Evolutionary conservation across 2,888 invertebrate genomes (phyloP).

Genomic region (Drosophila rubida): DNA sequence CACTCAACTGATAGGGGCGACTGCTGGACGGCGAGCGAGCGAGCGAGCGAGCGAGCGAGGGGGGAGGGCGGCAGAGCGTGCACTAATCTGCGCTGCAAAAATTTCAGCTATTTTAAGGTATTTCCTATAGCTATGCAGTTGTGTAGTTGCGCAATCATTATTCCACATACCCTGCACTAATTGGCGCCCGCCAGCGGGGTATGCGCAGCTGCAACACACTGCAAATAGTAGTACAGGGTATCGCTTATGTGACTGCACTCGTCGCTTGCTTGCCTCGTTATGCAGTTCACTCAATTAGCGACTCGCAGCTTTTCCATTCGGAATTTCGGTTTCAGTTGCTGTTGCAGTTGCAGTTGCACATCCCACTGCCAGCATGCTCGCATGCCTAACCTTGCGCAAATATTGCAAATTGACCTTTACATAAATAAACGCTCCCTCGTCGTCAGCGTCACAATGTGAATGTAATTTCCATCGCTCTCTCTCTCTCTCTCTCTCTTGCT

Average conservation of each 20-base stretch:
- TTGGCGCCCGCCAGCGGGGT: not conserved
- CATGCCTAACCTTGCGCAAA: conserved; percentile 75
- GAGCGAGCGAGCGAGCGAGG: too few species aligned
- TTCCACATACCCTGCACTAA: conserved; percentile 3
- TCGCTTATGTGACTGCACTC: not conserved
- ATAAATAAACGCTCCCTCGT: conserved; percentile 61
- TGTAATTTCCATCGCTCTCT: conserved; percentile 16
- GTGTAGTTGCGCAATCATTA: conserved; percentile 11
- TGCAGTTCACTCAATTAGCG: conserved; percentile 25
- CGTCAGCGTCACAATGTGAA: conserved; percentile 48
- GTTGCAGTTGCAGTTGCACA: conserved; percentile 15
- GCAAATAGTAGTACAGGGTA: too few species aligned
- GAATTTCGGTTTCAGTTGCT: conserved; percentile 5
- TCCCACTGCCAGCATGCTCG: conserved; percentile 11
- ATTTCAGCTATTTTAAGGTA: conserved; percentile 38
- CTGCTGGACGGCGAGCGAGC: too few species aligned
- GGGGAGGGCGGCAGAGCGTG: conserved; percentile 6
- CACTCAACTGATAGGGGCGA: not conserved
- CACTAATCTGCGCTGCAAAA: conserved; percentile 35
- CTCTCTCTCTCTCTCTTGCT: not conserved
- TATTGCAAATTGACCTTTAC: conserved; percentile 76
- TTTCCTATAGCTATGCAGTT: conserved; percentile 25
- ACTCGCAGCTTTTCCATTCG: not conserved
- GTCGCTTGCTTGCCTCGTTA: conserved; percentile 20
- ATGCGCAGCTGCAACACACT: too few species aligned